Base-by-base conservation (phyloP, 1,140 invertebrate species). In the Apis cerana region DNA sequence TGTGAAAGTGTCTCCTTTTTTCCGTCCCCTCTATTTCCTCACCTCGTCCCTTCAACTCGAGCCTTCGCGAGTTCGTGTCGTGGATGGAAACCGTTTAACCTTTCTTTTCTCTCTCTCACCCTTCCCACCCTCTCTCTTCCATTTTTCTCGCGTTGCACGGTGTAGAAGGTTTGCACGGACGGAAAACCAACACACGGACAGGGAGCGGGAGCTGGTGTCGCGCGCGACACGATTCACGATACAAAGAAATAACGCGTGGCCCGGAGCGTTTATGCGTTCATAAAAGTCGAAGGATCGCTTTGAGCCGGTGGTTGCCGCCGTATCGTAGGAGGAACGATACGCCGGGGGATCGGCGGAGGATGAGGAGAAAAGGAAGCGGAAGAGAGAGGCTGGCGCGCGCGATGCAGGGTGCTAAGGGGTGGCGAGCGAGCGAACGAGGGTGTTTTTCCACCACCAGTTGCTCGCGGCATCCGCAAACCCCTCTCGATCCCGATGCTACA, bases 361-460 rank as follows among this genome's bases (percentile, higher is more conserved):
- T 54, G 85, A 71, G 85, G 83, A 68, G 89, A 83, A 86, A 89
- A 89, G 85, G 87, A 87, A 88, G 84, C 75, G 85, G 90, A 92
- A 85, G 90, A 88, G 88, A 90, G 86, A 65, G 33, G 33, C 33
- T 33, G 33, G 33, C 2, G 33, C 33, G 85, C 90, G 72, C 62
- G 62, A 80, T 75, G 83, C 65, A 75, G 84, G 82, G 83, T 85
- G 88, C 84, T 88, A 88, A 91, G 87, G 85, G 89, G 85, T 86
- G 84, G 87, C 81, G 89, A 89, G 87, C 85, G 86, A 89, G 87
- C 86, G 90, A 92, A 92, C 87, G 91, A 93, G 92, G 92, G 92
- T 94, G 93, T 94, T 94, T 94, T 94, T 94, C 93, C 92, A 94
- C 93, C 93, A 94, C 93, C 93, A 94, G 94, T 94, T 94, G 94